Evolutionary conservation across 1,140 invertebrate genomes (phyloP).

Genomic region (Trigoniulus corallinus): DNA sequence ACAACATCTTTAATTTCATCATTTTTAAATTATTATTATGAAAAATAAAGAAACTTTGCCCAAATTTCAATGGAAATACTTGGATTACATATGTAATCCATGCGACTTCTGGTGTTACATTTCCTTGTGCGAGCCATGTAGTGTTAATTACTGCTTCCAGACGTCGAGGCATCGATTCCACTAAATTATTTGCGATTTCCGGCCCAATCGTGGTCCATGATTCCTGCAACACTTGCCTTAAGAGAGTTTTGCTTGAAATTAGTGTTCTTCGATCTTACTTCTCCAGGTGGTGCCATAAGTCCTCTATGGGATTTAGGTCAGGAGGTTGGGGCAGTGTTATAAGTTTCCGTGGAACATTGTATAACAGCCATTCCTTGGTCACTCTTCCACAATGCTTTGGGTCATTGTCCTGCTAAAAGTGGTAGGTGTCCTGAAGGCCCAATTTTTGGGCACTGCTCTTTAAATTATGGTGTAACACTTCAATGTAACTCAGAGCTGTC

Average conservation of each 20-base stretch:
- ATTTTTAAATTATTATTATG: no score
- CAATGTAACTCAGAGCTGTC: background rate
- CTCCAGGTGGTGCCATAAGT: background rate
- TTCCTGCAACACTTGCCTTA: background rate
- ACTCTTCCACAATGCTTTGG: background rate
- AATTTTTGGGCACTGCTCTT: background rate
- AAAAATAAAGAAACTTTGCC: no score
- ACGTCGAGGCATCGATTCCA: no score
- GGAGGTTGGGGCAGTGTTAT: background rate
- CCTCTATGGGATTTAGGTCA: background rate
- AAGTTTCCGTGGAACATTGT: background rate
- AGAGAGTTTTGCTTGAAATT: background rate
- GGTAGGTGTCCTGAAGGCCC: background rate
- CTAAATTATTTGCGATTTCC: no score
- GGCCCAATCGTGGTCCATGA: no score
- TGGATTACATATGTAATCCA: no score
- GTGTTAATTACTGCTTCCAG: no score
- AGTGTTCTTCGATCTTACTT: background rate
- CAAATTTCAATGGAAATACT: no score
- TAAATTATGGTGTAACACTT: background rate
- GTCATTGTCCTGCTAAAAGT: background rate
- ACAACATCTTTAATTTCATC: no score
- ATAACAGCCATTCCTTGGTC: background rate
- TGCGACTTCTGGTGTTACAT: no score
- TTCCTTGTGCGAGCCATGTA: no score